Evolutionary conservation across 2,113 vertebrate species (phyloP).

Genomic region (Neofelis nebulosa): DNA sequence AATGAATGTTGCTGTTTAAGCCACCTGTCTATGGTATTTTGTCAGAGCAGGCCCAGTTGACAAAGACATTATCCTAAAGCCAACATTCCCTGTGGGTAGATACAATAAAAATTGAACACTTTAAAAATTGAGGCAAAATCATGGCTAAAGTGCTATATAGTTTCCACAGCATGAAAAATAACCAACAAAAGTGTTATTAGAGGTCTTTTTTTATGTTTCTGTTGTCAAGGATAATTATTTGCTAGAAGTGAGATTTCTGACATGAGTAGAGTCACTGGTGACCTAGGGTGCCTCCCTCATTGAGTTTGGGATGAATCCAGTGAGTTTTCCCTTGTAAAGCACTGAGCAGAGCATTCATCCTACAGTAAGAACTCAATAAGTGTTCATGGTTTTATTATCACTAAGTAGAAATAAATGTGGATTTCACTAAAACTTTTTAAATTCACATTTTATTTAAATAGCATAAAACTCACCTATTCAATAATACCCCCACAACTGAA

Average conservation of each 20-base stretch:
- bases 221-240: background rate
- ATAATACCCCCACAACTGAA: background rate
- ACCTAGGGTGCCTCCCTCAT: background rate
- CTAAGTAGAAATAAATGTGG: background rate
- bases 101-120: background rate
- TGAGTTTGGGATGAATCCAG: background rate
- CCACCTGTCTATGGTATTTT: background rate
- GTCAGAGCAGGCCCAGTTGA: background rate
- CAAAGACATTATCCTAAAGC: background rate
- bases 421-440: conserved; percentile 6
- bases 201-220: background rate
- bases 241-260: background rate
- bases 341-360: background rate
- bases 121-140: background rate
- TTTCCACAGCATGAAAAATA: background rate
- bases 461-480: background rate
- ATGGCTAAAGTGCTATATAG: background rate
- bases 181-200: background rate
- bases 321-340: background rate
- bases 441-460: conserved; percentile 9
- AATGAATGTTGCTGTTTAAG: background rate
- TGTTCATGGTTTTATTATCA: background rate
- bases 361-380: background rate
- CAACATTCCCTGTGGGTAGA: background rate
- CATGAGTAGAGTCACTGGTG: background rate